These are phyloP conservation scores for Molothrus aeneus DNA, from an alignment of 2,797 vertebrate genomes.

Conservation along the genomic window DNA sequence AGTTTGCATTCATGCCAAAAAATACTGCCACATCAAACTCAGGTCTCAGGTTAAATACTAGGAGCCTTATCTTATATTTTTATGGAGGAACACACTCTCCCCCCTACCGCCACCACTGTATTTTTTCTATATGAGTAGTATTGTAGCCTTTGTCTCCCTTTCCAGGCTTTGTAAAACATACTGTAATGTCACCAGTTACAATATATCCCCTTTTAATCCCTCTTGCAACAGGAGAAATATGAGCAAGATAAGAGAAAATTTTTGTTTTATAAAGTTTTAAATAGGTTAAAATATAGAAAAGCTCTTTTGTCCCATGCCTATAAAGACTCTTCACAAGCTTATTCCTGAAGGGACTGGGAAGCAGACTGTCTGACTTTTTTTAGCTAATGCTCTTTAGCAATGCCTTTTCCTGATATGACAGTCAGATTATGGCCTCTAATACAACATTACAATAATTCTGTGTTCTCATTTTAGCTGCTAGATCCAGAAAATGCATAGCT, in stretches of 20 bases:
- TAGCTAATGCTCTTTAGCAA: background rate
- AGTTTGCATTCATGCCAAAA: background rate
- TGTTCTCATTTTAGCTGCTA: background rate
- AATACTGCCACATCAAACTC: background rate
- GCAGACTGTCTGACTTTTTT: background rate
- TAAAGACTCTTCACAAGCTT: background rate
- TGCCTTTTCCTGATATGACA: background rate
- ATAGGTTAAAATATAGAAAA: background rate
- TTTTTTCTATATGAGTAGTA: background rate
- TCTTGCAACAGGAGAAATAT: background rate
- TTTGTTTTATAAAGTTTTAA: background rate
- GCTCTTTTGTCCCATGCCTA: background rate
- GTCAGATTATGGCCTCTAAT: background rate
- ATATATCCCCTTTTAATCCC: background rate
- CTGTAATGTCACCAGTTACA: background rate
- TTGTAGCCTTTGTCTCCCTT: background rate
- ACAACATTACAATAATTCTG: background rate
- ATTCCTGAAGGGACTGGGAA: background rate
- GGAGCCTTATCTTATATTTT: background rate
- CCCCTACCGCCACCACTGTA: accelerated
- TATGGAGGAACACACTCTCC: accelerated
- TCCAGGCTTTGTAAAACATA: background rate
- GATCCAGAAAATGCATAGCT: background rate
- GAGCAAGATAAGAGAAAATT: background rate
- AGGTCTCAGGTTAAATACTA: background rate